Evolutionary conservation across 2,113 vertebrate species (phyloP), one percentile per base, ranked within the genome.

Genomic region (Macquaria ambigua): DNA sequence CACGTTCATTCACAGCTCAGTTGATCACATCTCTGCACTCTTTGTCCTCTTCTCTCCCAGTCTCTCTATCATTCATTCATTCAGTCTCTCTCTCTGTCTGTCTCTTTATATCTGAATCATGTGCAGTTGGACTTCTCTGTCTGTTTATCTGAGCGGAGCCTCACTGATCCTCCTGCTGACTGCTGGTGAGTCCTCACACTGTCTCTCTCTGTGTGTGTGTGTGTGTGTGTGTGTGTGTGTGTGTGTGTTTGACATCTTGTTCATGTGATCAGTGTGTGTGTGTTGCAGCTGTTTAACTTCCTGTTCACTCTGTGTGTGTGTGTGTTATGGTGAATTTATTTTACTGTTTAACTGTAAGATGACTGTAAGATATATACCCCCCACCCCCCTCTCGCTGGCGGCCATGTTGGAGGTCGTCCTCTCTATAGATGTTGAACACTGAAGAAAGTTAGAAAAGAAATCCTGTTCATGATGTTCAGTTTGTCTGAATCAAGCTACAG

Each of bases 111-210:
- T 58, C 5, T 50, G 37, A 78, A 76, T 53, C 79, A 92, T 92
- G 91, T 85, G 67, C 78, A 76, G n/a, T n/a, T 28, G 84, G 66
- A 76, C 73, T 77, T 74, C 69, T 37, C 50, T 86, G n/a, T 81
- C 34, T 52, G 20, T 87, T 37, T 62, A 21, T 81, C 55, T 92
- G 52, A 81, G 64, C 18, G 82, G 74, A 77, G 74, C 41, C n/a
- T 74, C 81, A 5, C 25, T 84, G 82, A 68, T 86, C 70, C 64
- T 89, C 25, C 82, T 85, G 81, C 82, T 88, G 84, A 66, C 74
- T 18, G 62, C 83, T 23, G 91, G 91, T 92, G 89, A 92, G 91
- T 92, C 83, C 25, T 34, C 71, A 69, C 81, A 48, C 21, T 69
- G 39, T 63, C 25, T n/a, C 31, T 53, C 46, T 8, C 34, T 39